Evolutionary conservation across 2,888 invertebrate genomes (phyloP).

Genomic region (Yponomeuta malinellus): DNA sequence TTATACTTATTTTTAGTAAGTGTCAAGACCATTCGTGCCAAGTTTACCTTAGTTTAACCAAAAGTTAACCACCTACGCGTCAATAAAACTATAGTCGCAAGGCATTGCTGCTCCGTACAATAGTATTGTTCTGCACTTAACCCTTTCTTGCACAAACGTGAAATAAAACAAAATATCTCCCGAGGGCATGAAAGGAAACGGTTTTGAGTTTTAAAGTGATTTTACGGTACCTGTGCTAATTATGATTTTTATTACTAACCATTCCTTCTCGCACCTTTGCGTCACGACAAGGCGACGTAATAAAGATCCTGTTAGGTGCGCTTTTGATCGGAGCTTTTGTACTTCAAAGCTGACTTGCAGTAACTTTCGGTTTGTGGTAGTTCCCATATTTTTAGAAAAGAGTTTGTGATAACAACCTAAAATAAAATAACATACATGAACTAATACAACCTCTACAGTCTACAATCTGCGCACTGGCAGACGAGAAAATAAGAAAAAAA

Average conservation of each 20-base stretch:
- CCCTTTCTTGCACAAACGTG: constrained; percentile 1
- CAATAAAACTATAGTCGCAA: constrained; percentile 11
- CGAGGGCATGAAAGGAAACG: not conserved
- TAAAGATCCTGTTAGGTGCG: constrained; percentile 12
- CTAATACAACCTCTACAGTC: too few species aligned
- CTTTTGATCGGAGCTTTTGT: not conserved
- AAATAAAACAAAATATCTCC: not conserved
- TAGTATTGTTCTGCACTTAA: constrained; percentile 1
- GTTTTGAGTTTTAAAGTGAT: not conserved
- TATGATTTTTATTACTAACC: not conserved
- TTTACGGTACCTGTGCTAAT: constrained; percentile 12
- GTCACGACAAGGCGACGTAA: constrained; percentile 2
- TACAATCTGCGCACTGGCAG: not conserved
- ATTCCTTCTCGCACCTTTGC: not conserved
- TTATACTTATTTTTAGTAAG: constrained; percentile 16
- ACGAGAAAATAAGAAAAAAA: not conserved
- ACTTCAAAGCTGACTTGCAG: too few species aligned
- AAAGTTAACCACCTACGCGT: constrained; percentile 42
- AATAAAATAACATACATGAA: too few species aligned
- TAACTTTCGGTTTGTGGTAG: too few species aligned
- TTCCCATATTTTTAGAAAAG: too few species aligned
- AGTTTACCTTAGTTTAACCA: constrained; percentile 41
- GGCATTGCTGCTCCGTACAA: constrained; percentile 6
- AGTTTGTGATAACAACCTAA: too few species aligned
- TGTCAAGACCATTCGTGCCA: constrained; percentile 28